Evolutionary conservation across 2,888 invertebrate genomes (phyloP).

Genomic region (Ceraclea dissimilis): DNA sequence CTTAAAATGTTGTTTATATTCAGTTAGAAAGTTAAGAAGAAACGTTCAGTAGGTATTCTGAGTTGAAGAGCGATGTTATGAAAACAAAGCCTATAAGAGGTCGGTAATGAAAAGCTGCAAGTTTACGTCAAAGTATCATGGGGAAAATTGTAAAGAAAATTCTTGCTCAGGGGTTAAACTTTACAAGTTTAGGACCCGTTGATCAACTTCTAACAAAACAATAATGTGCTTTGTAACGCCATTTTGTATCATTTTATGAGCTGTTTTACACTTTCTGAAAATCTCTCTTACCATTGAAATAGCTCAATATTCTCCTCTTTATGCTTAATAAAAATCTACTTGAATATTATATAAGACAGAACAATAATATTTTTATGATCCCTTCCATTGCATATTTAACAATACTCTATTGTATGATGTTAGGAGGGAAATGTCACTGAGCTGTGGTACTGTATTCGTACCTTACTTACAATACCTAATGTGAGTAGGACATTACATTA

Average conservation of each 20-base stretch:
- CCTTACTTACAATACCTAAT: too few species aligned
- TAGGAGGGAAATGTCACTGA: too few species aligned
- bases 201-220: constrained; percentile 14
- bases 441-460: too few species aligned
- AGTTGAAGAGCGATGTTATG: not conserved
- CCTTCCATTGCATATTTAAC: too few species aligned
- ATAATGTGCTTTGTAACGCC: constrained; percentile 12
- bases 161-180: not conserved
- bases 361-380: too few species aligned
- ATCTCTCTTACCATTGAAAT: constrained; percentile 7
- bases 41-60: not conserved
- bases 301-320: constrained; percentile 5
- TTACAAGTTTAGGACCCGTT: not conserved
- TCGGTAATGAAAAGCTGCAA: not conserved
- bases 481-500: too few species aligned
- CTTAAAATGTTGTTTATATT: constrained; percentile 1
- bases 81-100: constrained; percentile 2
- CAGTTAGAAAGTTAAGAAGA: not conserved
- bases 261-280: constrained; percentile 10
- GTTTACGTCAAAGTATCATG: not conserved
- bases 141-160: not conserved
- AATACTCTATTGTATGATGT: too few species aligned
- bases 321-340: constrained; percentile 7
- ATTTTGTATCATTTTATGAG: constrained; percentile 10
- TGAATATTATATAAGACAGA: not conserved